A percentile compares a stretch with the other conserved stretches of the same genome.
phyloP scores from a whole-genome alignment of 2,113 vertebrate species.

The Mormyrus lacerda region DNA sequence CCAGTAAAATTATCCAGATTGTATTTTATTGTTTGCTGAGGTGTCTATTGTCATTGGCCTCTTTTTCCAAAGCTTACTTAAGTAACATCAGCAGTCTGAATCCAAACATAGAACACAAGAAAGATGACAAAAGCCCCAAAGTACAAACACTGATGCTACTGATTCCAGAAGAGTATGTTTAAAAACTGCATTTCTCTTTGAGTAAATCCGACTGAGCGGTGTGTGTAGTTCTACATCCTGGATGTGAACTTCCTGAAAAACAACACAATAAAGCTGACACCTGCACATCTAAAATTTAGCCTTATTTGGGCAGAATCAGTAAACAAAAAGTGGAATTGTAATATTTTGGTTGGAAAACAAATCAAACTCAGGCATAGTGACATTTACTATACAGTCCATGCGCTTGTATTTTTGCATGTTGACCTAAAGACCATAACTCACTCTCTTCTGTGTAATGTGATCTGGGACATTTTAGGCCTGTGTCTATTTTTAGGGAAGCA shows the following conservation, averaged over 20 bases:
- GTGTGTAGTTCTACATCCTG: background rate
- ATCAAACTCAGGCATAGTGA: background rate
- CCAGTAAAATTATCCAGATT: background rate
- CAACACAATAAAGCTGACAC: background rate
- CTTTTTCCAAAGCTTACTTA: background rate
- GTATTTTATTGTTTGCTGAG: background rate
- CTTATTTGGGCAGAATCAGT: background rate
- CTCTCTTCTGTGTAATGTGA: background rate
- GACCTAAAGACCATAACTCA: background rate
- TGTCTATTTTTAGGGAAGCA: background rate
- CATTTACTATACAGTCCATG: background rate
- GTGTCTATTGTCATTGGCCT: background rate
- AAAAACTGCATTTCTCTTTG: background rate
- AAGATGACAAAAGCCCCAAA: background rate
- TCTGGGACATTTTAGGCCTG: background rate
- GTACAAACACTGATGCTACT: background rate
- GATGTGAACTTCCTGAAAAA: background rate
- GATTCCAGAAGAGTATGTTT: background rate
- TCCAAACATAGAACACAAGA: background rate
- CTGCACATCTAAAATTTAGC: background rate
- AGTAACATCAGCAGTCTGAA: background rate
- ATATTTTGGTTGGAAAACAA: background rate
- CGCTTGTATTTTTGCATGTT: background rate
- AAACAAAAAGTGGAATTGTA: background rate
- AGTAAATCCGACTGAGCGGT: background rate